Evolutionary conservation across 2,113 vertebrate species (phyloP).

Genomic region (Erythrolamprus reginae): DNA sequence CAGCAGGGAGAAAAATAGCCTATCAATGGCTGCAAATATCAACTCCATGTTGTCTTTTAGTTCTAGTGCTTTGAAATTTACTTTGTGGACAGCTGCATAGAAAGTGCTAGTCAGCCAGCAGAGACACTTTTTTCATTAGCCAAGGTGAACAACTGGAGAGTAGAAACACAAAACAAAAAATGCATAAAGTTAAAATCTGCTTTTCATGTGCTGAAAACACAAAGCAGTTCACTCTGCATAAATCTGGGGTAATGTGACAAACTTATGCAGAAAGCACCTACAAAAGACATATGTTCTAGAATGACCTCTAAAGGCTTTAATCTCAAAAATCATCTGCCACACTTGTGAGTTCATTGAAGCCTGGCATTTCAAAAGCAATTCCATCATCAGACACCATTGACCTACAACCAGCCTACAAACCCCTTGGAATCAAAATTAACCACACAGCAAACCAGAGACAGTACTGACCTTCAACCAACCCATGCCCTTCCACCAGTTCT

Average conservation of each 20-base stretch:
- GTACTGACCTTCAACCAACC: too few relatives aligned
- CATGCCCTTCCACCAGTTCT: too few relatives aligned
- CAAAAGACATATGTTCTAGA: not conserved
- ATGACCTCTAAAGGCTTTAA: not conserved
- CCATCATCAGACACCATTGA: too few relatives aligned
- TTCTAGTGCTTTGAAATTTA: slow-evolving; percentile 5
- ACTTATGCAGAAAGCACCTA: not conserved
- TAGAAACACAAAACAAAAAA: not conserved
- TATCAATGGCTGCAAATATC: not conserved
- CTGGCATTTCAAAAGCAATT: too few relatives aligned
- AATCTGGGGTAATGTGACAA: not conserved
- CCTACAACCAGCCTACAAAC: too few relatives aligned
- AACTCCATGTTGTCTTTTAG: not conserved
- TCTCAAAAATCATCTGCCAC: too few relatives aligned
- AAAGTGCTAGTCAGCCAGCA: not conserved
- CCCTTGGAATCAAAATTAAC: too few relatives aligned
- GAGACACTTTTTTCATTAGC: not conserved
- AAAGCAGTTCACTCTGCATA: not conserved
- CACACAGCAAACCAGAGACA: too few relatives aligned
- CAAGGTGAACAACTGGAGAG: not conserved
- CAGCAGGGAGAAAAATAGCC: not conserved
- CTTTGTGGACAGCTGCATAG: not conserved
- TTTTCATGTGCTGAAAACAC: not conserved
- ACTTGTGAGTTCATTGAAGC: too few relatives aligned
- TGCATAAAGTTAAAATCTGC: not conserved